A percentile compares a stretch with the other conserved stretches of the same genome.
Conservation (phyloP, 2,113 vertebrate genomes). For the Engystomops pustulosus region DNA sequence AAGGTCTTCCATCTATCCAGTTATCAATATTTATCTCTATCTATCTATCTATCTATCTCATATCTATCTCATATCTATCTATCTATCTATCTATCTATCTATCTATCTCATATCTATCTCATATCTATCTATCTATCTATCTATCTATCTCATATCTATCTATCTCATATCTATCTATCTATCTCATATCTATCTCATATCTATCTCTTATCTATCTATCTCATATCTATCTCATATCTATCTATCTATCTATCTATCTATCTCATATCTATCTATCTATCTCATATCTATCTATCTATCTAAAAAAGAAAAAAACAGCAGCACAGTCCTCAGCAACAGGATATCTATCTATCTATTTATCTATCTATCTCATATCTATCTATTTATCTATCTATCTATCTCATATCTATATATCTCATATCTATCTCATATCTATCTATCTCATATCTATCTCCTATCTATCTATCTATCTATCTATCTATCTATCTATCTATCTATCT, state of each 20-base stretch:
- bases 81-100: not conserved
- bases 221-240: conserved; percentile 7
- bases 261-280: too few species aligned
- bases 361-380: conserved; percentile 1
- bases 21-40: not conserved
- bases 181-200: too few species aligned
- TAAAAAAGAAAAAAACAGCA: too few species aligned
- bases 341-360: not conserved
- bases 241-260: conserved; percentile 13
- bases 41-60: conserved; percentile 31
- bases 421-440: not conserved
- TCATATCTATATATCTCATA: not conserved
- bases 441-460: too few species aligned
- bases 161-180: too few species aligned
- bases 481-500: conserved; percentile 1
- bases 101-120: conserved; percentile 2
- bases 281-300: too few species aligned
- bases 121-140: not conserved
- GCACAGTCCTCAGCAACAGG: too few species aligned
- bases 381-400: not conserved
- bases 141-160: too few species aligned
- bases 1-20: not conserved
- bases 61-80: too few species aligned
- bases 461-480: not conserved
- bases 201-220: not conserved